Percentiles rank a stretch among this genome's conserved stretches.
These are phyloP conservation scores for Drosophila nigricruria DNA, from an alignment of 2,888 invertebrate species.

Conservation along the genomic window DNA sequence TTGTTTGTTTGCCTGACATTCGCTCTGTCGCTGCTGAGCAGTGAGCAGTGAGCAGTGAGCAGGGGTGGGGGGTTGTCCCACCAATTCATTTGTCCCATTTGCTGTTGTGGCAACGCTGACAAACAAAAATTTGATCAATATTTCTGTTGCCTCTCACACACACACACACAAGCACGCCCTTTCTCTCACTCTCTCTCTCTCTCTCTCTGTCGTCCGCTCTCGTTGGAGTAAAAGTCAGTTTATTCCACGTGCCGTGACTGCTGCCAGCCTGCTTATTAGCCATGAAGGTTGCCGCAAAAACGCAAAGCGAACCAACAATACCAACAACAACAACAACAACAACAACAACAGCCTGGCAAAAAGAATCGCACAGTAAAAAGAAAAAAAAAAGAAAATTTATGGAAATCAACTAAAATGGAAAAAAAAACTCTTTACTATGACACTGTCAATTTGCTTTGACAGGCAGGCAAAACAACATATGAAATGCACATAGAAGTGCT, in stretches of 20 bases:
- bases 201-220: background rate
- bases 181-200: background rate
- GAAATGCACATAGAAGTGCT: background rate
- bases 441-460: slow-evolving; percentile 68
- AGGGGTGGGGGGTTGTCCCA: background rate
- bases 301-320: slow-evolving; percentile 44
- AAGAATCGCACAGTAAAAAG: slow-evolving; percentile 8
- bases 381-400: slow-evolving; percentile 9
- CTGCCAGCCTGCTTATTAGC: slow-evolving; percentile 66
- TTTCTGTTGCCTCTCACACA: slow-evolving; percentile 26
- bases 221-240: slow-evolving; percentile 5
- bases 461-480: slow-evolving; percentile 2
- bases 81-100: slow-evolving; percentile 53
- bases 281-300: slow-evolving; percentile 63
- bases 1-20: slow-evolving; percentile 58
- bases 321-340: background rate
- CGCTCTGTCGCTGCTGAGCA: slow-evolving; percentile 4
- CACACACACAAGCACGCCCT: background rate
- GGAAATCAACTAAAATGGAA: slow-evolving; percentile 10
- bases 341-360: slow-evolving; percentile 11
- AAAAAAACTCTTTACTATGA: slow-evolving; percentile 42
- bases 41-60: too few species aligned
- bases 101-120: slow-evolving; percentile 68
- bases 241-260: slow-evolving; percentile 68
- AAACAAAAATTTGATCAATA: slow-evolving; percentile 79